Evolutionary conservation across 1,140 invertebrate species (phyloP).

Genomic region (Amyelois transitella): DNA sequence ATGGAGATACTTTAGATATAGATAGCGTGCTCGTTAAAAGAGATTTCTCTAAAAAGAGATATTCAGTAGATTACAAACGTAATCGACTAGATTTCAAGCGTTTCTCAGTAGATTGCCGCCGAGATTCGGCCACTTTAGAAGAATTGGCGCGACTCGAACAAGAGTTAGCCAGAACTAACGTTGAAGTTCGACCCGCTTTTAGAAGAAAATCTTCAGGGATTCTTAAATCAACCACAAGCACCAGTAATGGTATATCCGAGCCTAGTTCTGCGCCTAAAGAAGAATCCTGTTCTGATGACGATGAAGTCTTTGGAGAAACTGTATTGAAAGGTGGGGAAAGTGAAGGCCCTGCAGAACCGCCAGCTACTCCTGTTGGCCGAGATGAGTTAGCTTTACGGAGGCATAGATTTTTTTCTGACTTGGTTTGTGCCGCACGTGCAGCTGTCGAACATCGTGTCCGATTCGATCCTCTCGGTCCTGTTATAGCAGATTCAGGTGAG

Average conservation of each 20-base stretch:
- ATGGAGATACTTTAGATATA: slow-evolving; percentile 38
- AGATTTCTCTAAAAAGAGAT: slow-evolving; percentile 52
- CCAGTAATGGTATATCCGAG: slow-evolving; percentile 40
- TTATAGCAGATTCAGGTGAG: slow-evolving; percentile 75
- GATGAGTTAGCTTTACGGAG: slow-evolving; percentile 84
- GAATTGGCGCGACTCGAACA: slow-evolving; percentile 55
- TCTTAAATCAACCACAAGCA: slow-evolving; percentile 64
- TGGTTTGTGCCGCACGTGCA: slow-evolving; percentile 81
- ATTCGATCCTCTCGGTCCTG: slow-evolving; percentile 82
- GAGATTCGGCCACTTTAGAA: slow-evolving; percentile 52
- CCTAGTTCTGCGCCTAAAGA: slow-evolving; percentile 27
- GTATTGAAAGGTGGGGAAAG: slow-evolving; percentile 16
- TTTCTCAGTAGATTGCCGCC: slow-evolving; percentile 57
- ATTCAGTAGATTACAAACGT: slow-evolving; percentile 59
- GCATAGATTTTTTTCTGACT: slow-evolving; percentile 85
- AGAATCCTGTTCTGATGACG: slow-evolving; percentile 57
- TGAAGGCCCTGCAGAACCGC: slow-evolving; percentile 78
- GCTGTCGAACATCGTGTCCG: slow-evolving; percentile 83
- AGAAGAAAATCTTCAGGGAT: slow-evolving; percentile 70
- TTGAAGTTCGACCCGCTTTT: slow-evolving; percentile 41
- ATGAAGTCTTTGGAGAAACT: slow-evolving; percentile 61
- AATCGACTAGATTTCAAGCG: slow-evolving; percentile 56
- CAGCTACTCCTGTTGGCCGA: slow-evolving; percentile 83
- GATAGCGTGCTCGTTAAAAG: slow-evolving; percentile 44
- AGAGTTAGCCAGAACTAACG: slow-evolving; percentile 56